Conservation (phyloP, 2,797 vertebrate genomes). For the Taeniopygia guttata region DNA sequence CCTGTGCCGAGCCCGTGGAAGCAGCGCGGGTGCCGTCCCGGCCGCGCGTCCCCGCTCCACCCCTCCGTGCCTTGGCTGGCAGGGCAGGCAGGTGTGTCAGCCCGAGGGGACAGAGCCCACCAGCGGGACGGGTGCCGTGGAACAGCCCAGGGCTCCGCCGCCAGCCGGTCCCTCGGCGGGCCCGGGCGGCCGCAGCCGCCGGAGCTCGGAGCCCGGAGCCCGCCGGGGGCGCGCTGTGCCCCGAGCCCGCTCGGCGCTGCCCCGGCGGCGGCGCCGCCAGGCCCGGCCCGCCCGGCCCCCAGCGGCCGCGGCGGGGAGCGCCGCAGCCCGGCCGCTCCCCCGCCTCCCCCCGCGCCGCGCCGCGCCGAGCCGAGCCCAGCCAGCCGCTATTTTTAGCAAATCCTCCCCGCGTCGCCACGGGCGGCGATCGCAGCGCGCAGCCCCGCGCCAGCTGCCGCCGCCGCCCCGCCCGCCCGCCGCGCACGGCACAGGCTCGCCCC, state of each 20-base stretch:
- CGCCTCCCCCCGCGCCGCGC: conserved; percentile 22
- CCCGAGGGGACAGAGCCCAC: not conserved
- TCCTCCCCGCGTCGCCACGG: conserved; percentile 73
- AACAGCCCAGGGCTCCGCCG: not conserved
- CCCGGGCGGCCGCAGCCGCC: not conserved
- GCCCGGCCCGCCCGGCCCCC: too few species aligned
- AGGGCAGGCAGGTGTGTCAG: not conserved
- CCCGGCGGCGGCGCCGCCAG: too few species aligned
- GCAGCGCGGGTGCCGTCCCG: not conserved
- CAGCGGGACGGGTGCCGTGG: not conserved
- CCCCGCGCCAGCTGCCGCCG: conserved; percentile 15
- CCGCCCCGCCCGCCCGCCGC: not conserved
- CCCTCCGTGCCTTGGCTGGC: not conserved
- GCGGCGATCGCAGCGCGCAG: conserved; percentile 68
- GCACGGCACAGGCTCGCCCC: not conserved
- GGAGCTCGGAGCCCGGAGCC: not conserved
- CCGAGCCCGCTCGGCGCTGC: too few species aligned
- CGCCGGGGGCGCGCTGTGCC: too few species aligned
- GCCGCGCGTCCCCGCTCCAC: accelerated
- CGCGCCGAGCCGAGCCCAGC: conserved; percentile 18
- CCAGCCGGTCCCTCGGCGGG: not conserved
- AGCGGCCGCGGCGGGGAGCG: conserved; percentile 4
- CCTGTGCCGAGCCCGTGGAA: accelerated
- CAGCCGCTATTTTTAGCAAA: conserved; percentile 81
- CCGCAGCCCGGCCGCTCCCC: conserved; percentile 31